These are phyloP conservation scores for Plagodis dolabraria DNA, from an alignment of 2,888 invertebrate genomes.

Conservation along the genomic window DNA sequence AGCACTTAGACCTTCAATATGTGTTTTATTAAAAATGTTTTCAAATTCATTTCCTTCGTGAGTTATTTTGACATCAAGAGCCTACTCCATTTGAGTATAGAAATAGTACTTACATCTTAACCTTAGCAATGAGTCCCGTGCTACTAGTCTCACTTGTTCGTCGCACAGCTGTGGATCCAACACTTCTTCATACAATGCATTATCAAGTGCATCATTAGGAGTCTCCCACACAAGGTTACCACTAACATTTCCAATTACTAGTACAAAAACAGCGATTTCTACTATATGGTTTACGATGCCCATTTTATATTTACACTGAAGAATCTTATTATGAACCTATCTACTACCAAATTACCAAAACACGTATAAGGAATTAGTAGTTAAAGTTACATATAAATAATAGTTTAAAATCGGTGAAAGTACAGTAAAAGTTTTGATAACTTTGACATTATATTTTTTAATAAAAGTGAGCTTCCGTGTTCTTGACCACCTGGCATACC, in stretches of 20 bases:
- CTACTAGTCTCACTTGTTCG: conserved; percentile 23
- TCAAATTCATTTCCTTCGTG: no score
- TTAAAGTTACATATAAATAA: no score
- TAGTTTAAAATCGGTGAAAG: no score
- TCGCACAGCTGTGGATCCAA: conserved; percentile 32
- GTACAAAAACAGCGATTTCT: neutral
- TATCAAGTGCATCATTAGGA: conserved; percentile 15
- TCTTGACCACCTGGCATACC: neutral
- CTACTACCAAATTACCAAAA: no score
- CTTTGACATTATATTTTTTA: no score
- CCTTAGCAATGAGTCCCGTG: conserved; percentile 17
- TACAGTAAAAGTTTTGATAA: no score
- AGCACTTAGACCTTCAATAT: no score
- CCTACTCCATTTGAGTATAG: no score
- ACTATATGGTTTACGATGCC: neutral
- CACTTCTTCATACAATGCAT: conserved; percentile 23
- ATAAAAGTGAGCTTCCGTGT: neutral
- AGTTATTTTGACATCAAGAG: no score
- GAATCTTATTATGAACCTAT: no score
- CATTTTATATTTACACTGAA: neutral
- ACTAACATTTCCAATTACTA: neutral
- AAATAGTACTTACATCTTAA: conserved; percentile 28
- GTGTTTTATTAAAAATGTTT: no score
- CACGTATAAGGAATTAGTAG: no score
- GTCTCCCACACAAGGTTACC: conserved; percentile 11